Conservation (phyloP, 1,140 invertebrate genomes). For the Agrilus planipennis region DNA sequence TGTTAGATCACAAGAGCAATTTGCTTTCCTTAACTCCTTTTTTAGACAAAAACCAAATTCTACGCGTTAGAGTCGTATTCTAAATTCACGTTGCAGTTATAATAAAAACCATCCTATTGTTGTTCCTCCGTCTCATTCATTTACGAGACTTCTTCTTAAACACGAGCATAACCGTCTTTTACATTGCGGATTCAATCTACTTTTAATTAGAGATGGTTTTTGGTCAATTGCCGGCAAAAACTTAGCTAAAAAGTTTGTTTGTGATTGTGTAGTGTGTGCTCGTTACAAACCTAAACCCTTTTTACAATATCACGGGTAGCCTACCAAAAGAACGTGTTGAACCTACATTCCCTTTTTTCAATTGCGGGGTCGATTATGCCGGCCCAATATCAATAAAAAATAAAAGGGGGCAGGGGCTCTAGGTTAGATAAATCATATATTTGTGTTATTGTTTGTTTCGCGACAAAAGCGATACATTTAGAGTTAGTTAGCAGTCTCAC, state of each 20-base stretch:
- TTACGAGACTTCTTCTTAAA: too few relatives aligned
- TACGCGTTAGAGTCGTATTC: too few relatives aligned
- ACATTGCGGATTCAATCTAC: too few relatives aligned
- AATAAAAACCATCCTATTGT: too few relatives aligned
- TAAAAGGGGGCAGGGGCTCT: slow-evolving; percentile 12
- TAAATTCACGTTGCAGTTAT: too few relatives aligned
- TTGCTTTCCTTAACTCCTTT: too few relatives aligned
- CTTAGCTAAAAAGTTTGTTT: neutral
- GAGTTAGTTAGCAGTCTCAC: slow-evolving; percentile 27
- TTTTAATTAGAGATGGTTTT: too few relatives aligned
- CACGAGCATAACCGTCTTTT: too few relatives aligned
- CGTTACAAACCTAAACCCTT: neutral
- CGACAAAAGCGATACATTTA: slow-evolving; percentile 33
- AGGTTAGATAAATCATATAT: slow-evolving; percentile 17
- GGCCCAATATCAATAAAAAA: slow-evolving; percentile 16
- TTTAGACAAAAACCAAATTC: too few relatives aligned
- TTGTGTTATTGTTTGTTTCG: slow-evolving; percentile 31
- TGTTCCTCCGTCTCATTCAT: too few relatives aligned
- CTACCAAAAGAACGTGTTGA: slow-evolving; percentile 11
- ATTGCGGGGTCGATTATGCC: slow-evolving; percentile 20
- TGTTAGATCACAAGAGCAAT: too few relatives aligned
- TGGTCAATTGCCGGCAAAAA: too few relatives aligned
- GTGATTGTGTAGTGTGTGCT: neutral
- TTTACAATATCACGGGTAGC: slow-evolving; percentile 10
- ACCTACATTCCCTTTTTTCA: slow-evolving; percentile 14